A percentile compares a stretch with the other conserved stretches of the same genome.
These are phyloP conservation scores for Grapholita molesta DNA, from an alignment of 1,140 invertebrate genomes.

Conservation along the genomic window DNA sequence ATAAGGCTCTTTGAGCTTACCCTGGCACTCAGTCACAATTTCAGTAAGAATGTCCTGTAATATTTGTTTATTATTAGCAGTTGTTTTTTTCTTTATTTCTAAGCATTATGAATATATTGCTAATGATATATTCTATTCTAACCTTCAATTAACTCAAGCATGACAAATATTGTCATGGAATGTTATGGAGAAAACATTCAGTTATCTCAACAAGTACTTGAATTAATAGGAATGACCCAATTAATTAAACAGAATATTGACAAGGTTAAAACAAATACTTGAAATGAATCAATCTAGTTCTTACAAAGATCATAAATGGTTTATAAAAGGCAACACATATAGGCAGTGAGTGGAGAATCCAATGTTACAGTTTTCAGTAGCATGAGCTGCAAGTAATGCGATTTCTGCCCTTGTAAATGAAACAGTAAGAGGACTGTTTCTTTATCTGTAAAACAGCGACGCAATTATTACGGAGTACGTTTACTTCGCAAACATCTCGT, in stretches of 20 bases:
- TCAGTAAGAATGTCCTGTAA: no score
- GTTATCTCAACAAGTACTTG: neutral
- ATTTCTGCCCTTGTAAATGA: neutral
- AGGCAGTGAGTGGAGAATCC: neutral
- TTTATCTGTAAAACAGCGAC: neutral
- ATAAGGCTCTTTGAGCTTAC: no score
- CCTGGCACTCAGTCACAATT: no score
- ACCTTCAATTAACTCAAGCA: neutral
- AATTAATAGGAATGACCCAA: conserved; percentile 10
- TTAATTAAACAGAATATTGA: neutral
- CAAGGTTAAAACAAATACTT: conserved; percentile 1
- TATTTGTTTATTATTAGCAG: no score
- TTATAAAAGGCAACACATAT: neutral
- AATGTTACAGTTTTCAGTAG: neutral
- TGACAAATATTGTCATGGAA: neutral
- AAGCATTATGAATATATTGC: no score
- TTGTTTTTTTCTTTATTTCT: no score
- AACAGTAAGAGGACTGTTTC: neutral
- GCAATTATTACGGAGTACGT: neutral
- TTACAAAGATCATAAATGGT: neutral
- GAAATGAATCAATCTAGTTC: neutral
- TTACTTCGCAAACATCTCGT: conserved; percentile 1
- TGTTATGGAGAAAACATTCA: neutral
- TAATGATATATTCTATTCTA: neutral
- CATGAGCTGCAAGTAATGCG: neutral